Percentiles rank a stretch among this genome's conserved stretches.
phyloP scores from a whole-genome alignment of 2,888 invertebrate genomes.

The Spodoptera littoralis region DNA sequence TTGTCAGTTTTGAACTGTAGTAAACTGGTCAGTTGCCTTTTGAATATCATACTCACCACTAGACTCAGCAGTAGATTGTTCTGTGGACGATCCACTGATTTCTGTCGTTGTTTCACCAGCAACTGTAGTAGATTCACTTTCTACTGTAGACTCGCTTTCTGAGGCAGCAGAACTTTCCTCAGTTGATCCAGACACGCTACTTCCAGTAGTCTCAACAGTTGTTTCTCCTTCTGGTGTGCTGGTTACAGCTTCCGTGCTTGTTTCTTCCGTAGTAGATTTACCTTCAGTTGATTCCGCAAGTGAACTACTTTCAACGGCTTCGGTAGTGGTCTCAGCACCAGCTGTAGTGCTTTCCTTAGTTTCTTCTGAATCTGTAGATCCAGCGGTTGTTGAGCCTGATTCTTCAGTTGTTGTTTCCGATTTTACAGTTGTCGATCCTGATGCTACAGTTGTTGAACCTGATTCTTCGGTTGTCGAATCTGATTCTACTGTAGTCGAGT shows the following conservation, averaged over 20 bases:
- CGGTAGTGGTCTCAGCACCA: constrained; percentile 16
- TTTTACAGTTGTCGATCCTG: background rate
- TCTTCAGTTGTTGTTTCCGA: constrained; percentile 1
- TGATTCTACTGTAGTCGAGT: constrained; percentile 18
- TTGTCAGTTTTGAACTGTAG: too few species aligned
- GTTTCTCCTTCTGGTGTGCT: constrained; percentile 17
- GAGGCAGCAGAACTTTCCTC: constrained; percentile 13
- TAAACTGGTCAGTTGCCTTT: too few species aligned
- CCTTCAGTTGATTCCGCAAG: constrained; percentile 8
- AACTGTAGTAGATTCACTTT: constrained; percentile 8
- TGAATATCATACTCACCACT: constrained; percentile 10
- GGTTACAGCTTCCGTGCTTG: background rate
- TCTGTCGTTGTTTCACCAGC: constrained; percentile 26
- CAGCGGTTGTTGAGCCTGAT: constrained; percentile 5
- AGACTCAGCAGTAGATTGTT: constrained; percentile 18
- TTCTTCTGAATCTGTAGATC: constrained; percentile 4
- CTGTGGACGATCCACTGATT: constrained; percentile 36
- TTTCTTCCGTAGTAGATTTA: too few species aligned
- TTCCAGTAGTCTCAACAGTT: constrained; percentile 13
- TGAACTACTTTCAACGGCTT: background rate
- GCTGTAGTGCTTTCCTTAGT: constrained; percentile 17
- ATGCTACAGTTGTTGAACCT: constrained; percentile 17
- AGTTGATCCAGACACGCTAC: background rate
- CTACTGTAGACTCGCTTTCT: constrained; percentile 8
- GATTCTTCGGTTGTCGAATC: constrained; percentile 15